A percentile compares a stretch with the other conserved stretches of the same genome.
These are phyloP conservation scores for Larimichthys polyactis DNA, from an alignment of 2,113 vertebrate genomes.

Conservation along the genomic window DNA sequence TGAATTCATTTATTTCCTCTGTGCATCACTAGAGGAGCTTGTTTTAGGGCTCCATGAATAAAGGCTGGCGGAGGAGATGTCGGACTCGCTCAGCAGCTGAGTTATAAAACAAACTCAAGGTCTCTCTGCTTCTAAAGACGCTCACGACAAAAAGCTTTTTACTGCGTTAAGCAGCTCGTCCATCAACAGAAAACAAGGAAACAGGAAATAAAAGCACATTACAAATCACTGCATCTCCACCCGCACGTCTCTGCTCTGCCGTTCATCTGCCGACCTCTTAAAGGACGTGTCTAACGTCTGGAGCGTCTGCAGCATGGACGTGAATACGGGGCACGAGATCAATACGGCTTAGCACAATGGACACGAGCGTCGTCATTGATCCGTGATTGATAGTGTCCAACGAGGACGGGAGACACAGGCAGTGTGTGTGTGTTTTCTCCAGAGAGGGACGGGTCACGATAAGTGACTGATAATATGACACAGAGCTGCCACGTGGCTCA, in stretches of 20 bases:
- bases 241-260: not conserved
- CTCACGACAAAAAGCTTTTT: too few species aligned
- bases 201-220: not conserved
- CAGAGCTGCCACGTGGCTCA: not conserved
- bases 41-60: too few species aligned
- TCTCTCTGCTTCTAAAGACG: too few species aligned
- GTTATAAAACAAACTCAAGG: too few species aligned
- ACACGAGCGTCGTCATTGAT: conserved; percentile 35
- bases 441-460: not conserved
- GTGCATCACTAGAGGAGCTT: too few species aligned
- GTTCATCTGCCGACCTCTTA: conserved; percentile 1
- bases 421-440: not conserved
- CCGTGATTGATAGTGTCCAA: conserved; percentile 31
- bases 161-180: too few species aligned
- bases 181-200: not conserved
- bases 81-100: too few species aligned
- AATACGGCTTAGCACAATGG: conserved; percentile 24
- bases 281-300: conserved; percentile 29
- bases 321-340: conserved; percentile 3
- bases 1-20: too few species aligned
- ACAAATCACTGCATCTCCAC: not conserved
- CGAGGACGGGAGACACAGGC: conserved; percentile 1
- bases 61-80: not conserved
- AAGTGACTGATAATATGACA: conserved; percentile 22
- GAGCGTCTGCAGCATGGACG: conserved; percentile 1